Evolutionary conservation across 2,797 vertebrate species (phyloP).

Genomic region (Sciurus vulgaris): DNA sequence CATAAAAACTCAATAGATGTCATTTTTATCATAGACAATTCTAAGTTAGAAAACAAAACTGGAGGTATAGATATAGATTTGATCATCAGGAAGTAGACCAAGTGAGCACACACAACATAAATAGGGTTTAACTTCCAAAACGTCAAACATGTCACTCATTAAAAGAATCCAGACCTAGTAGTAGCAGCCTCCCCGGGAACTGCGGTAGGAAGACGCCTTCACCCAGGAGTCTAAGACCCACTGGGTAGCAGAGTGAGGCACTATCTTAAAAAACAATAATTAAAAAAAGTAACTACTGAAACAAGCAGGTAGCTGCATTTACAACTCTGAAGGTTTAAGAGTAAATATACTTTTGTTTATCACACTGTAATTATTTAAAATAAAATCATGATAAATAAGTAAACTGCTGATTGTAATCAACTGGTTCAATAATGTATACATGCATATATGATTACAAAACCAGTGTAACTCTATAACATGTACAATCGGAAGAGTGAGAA

Average conservation of each 20-base stretch:
- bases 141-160: neutral
- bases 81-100: neutral
- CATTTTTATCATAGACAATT: slow-evolving; percentile 19
- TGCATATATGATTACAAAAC: too few relatives aligned
- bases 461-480: too few relatives aligned
- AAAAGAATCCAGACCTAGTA: neutral
- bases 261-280: too few relatives aligned
- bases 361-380: neutral
- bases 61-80: neutral
- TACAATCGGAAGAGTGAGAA: too few relatives aligned
- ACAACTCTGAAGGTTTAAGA: neutral
- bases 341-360: neutral
- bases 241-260: too few relatives aligned
- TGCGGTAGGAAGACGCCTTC: too few relatives aligned
- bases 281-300: neutral
- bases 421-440: neutral
- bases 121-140: neutral
- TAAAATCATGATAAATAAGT: slow-evolving; percentile 1
- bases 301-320: neutral
- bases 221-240: too few relatives aligned
- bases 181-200: too few relatives aligned
- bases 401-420: neutral
- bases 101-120: neutral
- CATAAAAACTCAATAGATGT: slow-evolving; percentile 17
- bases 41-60: slow-evolving; percentile 33